Conservation (phyloP, 2,888 invertebrate species). For the Drosophila yooni region DNA sequence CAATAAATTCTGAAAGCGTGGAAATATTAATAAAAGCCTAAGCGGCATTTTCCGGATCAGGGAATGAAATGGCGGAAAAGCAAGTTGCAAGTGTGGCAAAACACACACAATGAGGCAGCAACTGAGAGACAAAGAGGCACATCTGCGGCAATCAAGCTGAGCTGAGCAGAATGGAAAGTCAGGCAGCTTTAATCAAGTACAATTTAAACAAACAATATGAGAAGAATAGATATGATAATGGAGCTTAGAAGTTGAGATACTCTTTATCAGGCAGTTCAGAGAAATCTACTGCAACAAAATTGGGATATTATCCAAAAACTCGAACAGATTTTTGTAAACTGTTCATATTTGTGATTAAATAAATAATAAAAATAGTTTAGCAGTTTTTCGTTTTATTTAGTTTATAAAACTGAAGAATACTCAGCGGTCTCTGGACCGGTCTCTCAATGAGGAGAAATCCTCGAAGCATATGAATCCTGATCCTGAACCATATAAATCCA, state of each 20-base stretch:
- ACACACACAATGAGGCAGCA: neutral
- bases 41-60: neutral
- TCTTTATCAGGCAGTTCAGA: neutral
- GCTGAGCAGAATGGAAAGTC: neutral
- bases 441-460: neutral
- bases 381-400: neutral
- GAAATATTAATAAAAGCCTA: neutral
- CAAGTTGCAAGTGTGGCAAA: neutral
- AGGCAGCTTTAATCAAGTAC: neutral
- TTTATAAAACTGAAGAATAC: neutral
- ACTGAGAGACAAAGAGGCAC: neutral
- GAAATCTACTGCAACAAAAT: neutral
- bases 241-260: neutral
- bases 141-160: neutral
- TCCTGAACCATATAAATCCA: neutral
- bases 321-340: neutral
- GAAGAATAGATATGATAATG: neutral
- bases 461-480: neutral
- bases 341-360: neutral
- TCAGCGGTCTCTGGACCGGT: fast-evolving
- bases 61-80: neutral
- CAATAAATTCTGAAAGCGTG: neutral
- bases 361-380: neutral
- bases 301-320: too few species aligned
- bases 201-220: neutral